These are phyloP conservation scores for Drosophila santomea DNA, from an alignment of 1,140 invertebrate species.

Conservation along the genomic window DNA sequence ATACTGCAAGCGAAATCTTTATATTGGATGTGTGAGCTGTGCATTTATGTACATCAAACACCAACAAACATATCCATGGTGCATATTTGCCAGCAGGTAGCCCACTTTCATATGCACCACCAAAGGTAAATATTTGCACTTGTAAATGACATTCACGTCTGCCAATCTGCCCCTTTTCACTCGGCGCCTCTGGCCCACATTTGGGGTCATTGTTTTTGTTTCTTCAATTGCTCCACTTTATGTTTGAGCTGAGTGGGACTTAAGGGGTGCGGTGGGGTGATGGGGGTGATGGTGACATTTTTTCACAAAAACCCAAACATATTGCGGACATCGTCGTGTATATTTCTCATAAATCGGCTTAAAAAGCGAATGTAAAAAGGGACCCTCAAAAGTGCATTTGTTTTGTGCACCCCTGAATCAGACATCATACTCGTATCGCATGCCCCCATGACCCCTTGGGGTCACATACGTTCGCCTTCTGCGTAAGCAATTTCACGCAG, in stretches of 20 bases:
- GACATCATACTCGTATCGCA: slow-evolving; percentile 12
- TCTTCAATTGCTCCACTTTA: slow-evolving; percentile 45
- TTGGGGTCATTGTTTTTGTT: slow-evolving; percentile 32
- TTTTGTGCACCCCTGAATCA: slow-evolving; percentile 40
- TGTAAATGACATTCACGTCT: slow-evolving; percentile 80
- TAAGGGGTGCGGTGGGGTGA: background rate
- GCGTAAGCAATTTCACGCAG: slow-evolving; percentile 70
- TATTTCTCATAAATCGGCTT: slow-evolving; percentile 80
- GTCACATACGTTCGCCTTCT: slow-evolving; percentile 49
- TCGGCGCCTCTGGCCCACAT: slow-evolving; percentile 12
- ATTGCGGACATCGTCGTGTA: slow-evolving; percentile 67
- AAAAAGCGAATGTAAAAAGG: slow-evolving; percentile 48
- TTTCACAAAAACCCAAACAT: slow-evolving; percentile 61
- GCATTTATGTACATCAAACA: slow-evolving; percentile 18
- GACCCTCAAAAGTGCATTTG: slow-evolving; percentile 57
- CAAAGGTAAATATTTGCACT: slow-evolving; percentile 78
- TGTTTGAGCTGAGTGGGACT: slow-evolving; percentile 51
- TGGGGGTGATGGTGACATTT: slow-evolving; percentile 27
- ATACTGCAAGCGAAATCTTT: background rate
- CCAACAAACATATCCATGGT: slow-evolving; percentile 57
- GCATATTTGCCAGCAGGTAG: slow-evolving; percentile 65
- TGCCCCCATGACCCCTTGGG: slow-evolving; percentile 15
- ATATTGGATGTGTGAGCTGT: slow-evolving; percentile 6
- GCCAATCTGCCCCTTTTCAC: slow-evolving; percentile 15
- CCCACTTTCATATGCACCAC: slow-evolving; percentile 62